phyloP scores from a whole-genome alignment of 2,797 vertebrate genomes.

The Hoplostethus atlanticus region DNA sequence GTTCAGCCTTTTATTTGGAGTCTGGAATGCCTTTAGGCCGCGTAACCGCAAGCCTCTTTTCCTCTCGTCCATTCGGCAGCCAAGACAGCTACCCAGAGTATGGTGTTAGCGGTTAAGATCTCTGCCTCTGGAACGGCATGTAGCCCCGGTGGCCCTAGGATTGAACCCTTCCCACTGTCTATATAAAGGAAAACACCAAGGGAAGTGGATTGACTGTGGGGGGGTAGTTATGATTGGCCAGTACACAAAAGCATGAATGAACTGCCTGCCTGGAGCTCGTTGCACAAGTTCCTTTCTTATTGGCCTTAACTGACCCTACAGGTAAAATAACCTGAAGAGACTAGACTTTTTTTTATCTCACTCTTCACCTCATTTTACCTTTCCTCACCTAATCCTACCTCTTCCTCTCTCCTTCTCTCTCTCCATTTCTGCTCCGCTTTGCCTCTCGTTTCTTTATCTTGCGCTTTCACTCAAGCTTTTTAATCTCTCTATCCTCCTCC shows the following conservation, averaged over 20 bases:
- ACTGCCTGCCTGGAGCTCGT: conserved; percentile 62
- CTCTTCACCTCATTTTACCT: conserved; percentile 39
- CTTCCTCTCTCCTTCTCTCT: conserved; percentile 2
- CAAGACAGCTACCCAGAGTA: not conserved
- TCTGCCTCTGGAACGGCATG: conserved; percentile 39
- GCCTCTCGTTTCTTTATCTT: conserved; percentile 32
- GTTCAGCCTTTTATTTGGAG: conserved; percentile 49
- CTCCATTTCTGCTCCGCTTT: conserved; percentile 11
- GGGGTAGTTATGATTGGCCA: conserved; percentile 55
- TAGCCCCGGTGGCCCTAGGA: conserved; percentile 14
- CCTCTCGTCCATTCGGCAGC: conserved; percentile 13
- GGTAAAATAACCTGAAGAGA: conserved; percentile 4
- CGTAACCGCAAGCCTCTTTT: conserved; percentile 32
- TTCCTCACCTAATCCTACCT: conserved; percentile 23
- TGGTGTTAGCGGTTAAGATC: not conserved
- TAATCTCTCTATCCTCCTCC: conserved; percentile 11
- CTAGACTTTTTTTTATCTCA: not conserved
- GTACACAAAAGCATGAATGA: conserved; percentile 58
- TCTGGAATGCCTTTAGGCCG: conserved; percentile 47
- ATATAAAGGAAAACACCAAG: conserved; percentile 31
- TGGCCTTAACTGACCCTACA: conserved; percentile 16
- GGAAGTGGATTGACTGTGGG: conserved; percentile 30
- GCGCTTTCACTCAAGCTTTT: conserved; percentile 14
- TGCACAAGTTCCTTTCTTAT: conserved; percentile 30
- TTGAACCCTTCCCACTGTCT: conserved; percentile 6